A percentile compares a stretch with the other conserved stretches of the same genome.
Conservation (phyloP, 92 coral and sea anemone genomes). For the Palythoa grandis region DNA sequence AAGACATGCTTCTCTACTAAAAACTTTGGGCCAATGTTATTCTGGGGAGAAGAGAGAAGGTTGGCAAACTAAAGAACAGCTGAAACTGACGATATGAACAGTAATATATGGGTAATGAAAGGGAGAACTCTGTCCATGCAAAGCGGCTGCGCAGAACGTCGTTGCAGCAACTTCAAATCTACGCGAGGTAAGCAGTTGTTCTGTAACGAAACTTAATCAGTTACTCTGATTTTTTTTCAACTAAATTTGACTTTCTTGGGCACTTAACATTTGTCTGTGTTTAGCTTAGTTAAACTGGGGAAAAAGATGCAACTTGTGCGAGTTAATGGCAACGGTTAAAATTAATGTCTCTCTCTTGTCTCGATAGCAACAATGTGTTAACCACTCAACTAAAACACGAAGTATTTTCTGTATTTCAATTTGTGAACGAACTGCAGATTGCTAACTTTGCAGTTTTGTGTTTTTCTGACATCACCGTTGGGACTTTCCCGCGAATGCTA, state of each 20-base stretch:
- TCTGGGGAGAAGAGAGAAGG: background rate
- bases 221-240: background rate
- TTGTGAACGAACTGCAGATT: background rate
- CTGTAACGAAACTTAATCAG: background rate
- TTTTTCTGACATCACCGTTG: too few species aligned
- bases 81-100: conserved; percentile 8
- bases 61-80: background rate
- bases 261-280: background rate
- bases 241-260: background rate
- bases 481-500: too few species aligned
- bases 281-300: background rate
- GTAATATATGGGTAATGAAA: conserved; percentile 24
- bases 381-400: background rate
- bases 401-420: background rate
- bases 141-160: background rate
- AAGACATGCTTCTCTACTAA: background rate
- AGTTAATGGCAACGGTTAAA: background rate
- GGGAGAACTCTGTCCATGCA: background rate
- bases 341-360: background rate
- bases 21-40: background rate
- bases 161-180: conserved; percentile 11
- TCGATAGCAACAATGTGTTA: background rate
- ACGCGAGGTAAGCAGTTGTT: conserved; percentile 5
- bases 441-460: background rate
- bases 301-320: background rate